A percentile compares a stretch with the other conserved stretches of the same genome.
Conservation (phyloP, 2,888 invertebrate species). For the Cantharis flavilabris region DNA sequence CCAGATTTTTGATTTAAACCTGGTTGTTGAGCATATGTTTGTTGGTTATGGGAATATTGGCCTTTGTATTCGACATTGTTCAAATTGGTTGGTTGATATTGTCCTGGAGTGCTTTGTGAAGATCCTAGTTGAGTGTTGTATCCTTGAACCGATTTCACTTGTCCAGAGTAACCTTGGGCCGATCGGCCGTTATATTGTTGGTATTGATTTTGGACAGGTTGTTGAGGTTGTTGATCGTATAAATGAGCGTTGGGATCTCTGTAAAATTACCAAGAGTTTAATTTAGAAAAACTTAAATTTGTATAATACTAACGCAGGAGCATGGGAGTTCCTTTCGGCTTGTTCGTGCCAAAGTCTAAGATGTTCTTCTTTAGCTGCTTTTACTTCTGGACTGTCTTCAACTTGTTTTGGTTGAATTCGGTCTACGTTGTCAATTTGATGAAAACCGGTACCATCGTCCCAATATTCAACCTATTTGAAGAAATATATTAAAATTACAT, state of each 20-base stretch:
- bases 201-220: conserved; percentile 27
- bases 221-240: conserved; percentile 25
- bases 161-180: conserved; percentile 2
- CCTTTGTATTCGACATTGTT: conserved; percentile 35
- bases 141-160: conserved; percentile 4
- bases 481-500: not conserved
- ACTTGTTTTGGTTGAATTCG: conserved; percentile 65
- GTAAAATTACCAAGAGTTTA: not conserved
- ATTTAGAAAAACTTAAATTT: not conserved
- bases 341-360: conserved; percentile 71
- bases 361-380: conserved; percentile 70
- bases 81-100: not conserved
- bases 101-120: not conserved
- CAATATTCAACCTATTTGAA: conserved; percentile 68
- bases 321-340: conserved; percentile 58
- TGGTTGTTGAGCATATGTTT: conserved; percentile 18
- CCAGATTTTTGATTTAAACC: conserved; percentile 7
- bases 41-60: conserved; percentile 30
- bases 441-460: conserved; percentile 78
- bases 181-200: conserved; percentile 25
- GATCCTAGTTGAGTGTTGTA: not conserved
- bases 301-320: conserved; percentile 45
- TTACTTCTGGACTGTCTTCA: conserved; percentile 72
- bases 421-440: conserved; percentile 75
- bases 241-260: conserved; percentile 29